Base-by-base conservation (phyloP, 1,140 invertebrate species). In the Zaprionus vittiger region DNA sequence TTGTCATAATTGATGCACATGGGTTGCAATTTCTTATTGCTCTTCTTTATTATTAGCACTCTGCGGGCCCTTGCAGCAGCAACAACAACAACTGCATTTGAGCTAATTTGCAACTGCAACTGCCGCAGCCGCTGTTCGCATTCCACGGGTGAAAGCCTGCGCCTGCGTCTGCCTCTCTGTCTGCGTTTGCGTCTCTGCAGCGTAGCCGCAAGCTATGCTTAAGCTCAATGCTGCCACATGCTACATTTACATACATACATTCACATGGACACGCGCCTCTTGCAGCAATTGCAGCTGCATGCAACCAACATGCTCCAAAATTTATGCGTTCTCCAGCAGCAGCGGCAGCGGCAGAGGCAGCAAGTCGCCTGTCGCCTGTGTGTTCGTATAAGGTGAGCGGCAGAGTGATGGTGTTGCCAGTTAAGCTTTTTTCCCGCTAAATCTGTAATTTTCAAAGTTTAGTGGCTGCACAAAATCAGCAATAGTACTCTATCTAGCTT, bases 91-190 rank as follows among this genome's bases (percentile, higher is more conserved):
- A 60, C 80, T 26, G 67, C 74, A 87, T 89, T 83, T 89, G 84
- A 83, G 84, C 77, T 77, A 80, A 87, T 87, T 89, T 84, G 44
- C 17, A 34, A 34, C 14, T 73, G 70, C 59, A 54, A 68, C 14
- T 70, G 65, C 47, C 56, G 78, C 61, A 76, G 80, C 64, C 69
- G 17, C 41, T 65, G 65, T 59, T 80, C 84, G 83, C 84, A 87
- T 87, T 87, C 84, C 81, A 47, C 65, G 81, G 85, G 84, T 87
- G 84, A 87, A 87, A 87, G 84, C 84, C 81, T 62, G 69, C 54
- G 52, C 52, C 63, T 14, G 20, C 63, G 61, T 54, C 57, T 41
- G 37, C 59, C 26, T 24, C 15, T 14, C 6, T 7, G 37, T 28
- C 26, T 26, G 24, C 24, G 0, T 26, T 26, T 26, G 24, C 24